Percentiles rank a stretch among this genome's conserved stretches.
These are phyloP conservation scores for Cheilosia vernalis DNA, from an alignment of 2,888 invertebrate species.

Conservation along the genomic window DNA sequence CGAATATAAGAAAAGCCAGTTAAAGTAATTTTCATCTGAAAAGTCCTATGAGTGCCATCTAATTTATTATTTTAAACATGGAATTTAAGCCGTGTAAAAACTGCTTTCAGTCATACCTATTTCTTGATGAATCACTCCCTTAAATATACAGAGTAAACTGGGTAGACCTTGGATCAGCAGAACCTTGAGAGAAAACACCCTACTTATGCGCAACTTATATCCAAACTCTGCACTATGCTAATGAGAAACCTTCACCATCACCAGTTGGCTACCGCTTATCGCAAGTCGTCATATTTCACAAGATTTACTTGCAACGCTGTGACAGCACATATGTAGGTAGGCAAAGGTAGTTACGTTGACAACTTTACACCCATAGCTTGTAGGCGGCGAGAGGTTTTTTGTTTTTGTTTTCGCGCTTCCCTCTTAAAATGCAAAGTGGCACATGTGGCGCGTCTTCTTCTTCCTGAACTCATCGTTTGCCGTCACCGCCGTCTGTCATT, in stretches of 20 bases:
- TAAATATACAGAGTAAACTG: too few relatives aligned
- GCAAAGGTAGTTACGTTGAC: neutral
- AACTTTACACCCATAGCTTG: conserved; percentile 14
- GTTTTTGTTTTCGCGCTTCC: neutral
- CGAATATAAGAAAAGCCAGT: too few relatives aligned
- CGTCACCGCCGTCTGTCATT: conserved; percentile 39
- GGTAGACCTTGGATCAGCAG: too few relatives aligned
- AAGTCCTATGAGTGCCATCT: neutral
- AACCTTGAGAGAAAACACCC: too few relatives aligned
- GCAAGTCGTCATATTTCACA: conserved; percentile 19
- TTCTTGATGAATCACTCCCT: too few relatives aligned
- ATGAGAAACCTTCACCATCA: neutral
- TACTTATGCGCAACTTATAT: too few relatives aligned
- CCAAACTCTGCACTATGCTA: conserved; percentile 6
- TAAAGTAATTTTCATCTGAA: neutral
- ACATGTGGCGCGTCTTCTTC: conserved; percentile 53
- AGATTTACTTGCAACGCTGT: conserved; percentile 10
- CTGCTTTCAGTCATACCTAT: too few relatives aligned
- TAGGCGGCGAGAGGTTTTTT: conserved; percentile 33
- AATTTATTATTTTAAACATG: too few relatives aligned
- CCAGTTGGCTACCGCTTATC: neutral
- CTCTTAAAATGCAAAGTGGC: conserved; percentile 56
- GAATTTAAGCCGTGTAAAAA: too few relatives aligned
- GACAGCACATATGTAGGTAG: neutral
- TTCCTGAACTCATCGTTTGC: conserved; percentile 34